Base-by-base conservation (phyloP, 2,888 invertebrate genomes). In the Drosophila atripex region DNA sequence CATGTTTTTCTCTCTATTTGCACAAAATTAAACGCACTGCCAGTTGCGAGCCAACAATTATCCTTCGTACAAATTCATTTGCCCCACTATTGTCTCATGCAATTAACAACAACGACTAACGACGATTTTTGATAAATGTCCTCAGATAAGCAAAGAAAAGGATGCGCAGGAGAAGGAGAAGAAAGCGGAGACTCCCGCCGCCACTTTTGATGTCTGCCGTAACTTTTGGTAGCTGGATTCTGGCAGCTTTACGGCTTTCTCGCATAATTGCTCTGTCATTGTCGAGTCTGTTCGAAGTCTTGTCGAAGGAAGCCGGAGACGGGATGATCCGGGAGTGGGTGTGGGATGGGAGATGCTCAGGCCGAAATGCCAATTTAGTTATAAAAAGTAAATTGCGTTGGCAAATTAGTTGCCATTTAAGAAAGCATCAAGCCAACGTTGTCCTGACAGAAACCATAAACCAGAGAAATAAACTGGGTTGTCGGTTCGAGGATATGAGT, bases 61-160 rank as follows among this genome's bases (percentile, higher is more conserved):
- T 82, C 84, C 80, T 80, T 82, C 83, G 75, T 80, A 88, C 80
- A 88, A 82, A 82, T 82, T 82, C 88, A 88, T 86, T 82, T 88
- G 87, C 87, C 85, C 80, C 88, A 82, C 80, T 82, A 82, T 82
- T 86, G 88, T 88, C 87, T 69, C 72, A 55, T 71, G 88, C 80
- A 88, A 82, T 82, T 82, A 82, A 88, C 86, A 83, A 80, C 71
- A 61, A 64, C 49, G 47, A 63, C 80, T 66, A 79, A 72, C 84
- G 80, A 84, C 88, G 80, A 83, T 88, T 83, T 87, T 80, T 87
- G 86, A 88, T 88, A 88, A 88, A 85, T 88, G 78, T 88, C 66
- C 52, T n/a, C 49, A 85, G 83, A 87, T 87, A 84, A 77, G 52
- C 28, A 39, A 50, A 23, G 71, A 47, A 45, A 59, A 47, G 18